Conservation (phyloP, 2,113 vertebrate genomes). For the Sapayoa aenigma region DNA sequence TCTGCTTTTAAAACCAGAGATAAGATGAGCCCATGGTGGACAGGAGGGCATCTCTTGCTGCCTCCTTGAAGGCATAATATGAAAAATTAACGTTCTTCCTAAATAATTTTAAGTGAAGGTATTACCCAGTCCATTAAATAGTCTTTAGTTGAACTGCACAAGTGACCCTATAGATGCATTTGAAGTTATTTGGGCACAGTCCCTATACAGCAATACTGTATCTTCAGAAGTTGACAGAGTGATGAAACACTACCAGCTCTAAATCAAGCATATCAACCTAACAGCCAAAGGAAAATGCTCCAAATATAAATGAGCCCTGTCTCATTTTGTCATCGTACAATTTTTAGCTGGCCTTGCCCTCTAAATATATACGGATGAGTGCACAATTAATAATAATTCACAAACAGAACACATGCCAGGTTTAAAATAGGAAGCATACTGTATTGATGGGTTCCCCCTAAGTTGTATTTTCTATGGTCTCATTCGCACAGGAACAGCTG, state of each 20-base stretch:
- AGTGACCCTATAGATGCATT: neutral
- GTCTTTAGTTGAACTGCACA: neutral
- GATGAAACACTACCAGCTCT: slow-evolving; percentile 27
- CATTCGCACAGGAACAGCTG: neutral
- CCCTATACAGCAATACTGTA: neutral
- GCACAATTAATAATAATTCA: neutral
- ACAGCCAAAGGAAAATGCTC: neutral
- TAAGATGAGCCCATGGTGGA: neutral
- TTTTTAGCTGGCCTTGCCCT: slow-evolving; percentile 11
- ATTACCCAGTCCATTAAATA: neutral
- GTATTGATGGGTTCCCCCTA: neutral
- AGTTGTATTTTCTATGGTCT: neutral
- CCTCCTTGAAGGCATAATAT: neutral
- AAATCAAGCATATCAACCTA: slow-evolving; percentile 15
- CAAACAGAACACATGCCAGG: neutral
- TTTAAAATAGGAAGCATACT: neutral
- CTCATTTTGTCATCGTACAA: neutral
- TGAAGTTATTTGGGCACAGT: neutral
- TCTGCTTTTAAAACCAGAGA: slow-evolving; percentile 3
- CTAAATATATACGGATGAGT: neutral
- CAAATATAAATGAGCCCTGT: neutral
- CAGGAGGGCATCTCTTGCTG: neutral
- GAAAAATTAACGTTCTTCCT: neutral
- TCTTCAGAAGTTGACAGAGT: neutral
- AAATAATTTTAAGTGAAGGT: neutral